phyloP scores from a whole-genome alignment of 92 coral and sea anemone species.

The Siderastrea radians region DNA sequence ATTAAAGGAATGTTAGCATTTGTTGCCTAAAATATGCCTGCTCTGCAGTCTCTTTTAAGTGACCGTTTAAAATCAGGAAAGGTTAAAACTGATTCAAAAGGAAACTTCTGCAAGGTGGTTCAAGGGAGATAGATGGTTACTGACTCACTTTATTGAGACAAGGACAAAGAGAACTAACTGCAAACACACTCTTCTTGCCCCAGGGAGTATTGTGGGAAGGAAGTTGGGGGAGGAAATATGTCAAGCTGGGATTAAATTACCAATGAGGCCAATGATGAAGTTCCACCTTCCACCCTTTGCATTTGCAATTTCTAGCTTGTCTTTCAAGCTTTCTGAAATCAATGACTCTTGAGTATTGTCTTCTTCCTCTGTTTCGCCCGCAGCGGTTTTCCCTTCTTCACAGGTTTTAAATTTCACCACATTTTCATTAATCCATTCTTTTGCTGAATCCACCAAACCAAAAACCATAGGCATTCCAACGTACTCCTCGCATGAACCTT shows the following conservation, averaged over 20 bases:
- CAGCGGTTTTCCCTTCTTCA: slow-evolving; percentile 3
- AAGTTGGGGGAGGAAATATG: background rate
- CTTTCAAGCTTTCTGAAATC: slow-evolving; percentile 28
- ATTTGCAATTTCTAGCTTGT: slow-evolving; percentile 8
- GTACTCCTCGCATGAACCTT: slow-evolving; percentile 55
- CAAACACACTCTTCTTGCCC: background rate
- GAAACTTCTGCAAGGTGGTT: too few relatives aligned
- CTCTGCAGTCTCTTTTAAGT: too few relatives aligned
- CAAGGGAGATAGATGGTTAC: too few relatives aligned
- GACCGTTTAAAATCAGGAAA: too few relatives aligned
- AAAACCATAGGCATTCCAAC: slow-evolving; percentile 90
- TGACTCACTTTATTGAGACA: too few relatives aligned
- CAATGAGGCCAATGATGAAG: slow-evolving; percentile 88
- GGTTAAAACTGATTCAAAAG: too few relatives aligned
- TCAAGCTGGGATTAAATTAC: slow-evolving; percentile 30
- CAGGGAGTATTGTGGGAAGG: background rate
- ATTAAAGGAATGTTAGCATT: too few relatives aligned
- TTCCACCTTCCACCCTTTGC: slow-evolving; percentile 85
- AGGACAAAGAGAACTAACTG: too few relatives aligned
- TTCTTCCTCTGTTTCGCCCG: slow-evolving; percentile 36
- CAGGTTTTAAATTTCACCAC: slow-evolving; percentile 27
- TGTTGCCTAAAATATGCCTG: too few relatives aligned
- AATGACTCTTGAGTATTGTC: slow-evolving; percentile 9
- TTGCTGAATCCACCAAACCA: slow-evolving; percentile 73
- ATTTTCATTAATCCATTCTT: slow-evolving; percentile 77